Conservation (phyloP, 2,888 invertebrate genomes). For the Flexamia atlantica region DNA sequence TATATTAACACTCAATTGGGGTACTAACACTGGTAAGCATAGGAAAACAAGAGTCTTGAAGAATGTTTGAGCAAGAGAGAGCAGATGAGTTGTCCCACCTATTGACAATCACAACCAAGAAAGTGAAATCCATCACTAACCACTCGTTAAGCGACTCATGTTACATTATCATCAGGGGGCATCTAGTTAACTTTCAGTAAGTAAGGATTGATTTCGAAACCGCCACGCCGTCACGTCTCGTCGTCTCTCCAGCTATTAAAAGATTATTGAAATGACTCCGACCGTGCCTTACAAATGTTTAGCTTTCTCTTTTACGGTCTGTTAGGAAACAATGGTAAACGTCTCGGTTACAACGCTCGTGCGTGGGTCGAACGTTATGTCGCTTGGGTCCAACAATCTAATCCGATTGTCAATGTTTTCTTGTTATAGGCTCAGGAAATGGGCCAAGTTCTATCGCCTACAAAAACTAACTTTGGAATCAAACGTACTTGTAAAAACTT, state of each 20-base stretch:
- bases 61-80: not conserved
- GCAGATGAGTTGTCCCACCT: not conserved
- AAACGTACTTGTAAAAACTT: too few relatives aligned
- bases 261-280: conserved; percentile 26
- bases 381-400: not conserved
- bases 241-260: conserved; percentile 10
- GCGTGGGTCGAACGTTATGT: not conserved
- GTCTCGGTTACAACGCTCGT: not conserved
- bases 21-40: not conserved
- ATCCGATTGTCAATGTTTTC: too few relatives aligned
- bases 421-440: too few relatives aligned
- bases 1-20: too few relatives aligned
- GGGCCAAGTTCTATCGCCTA: too few relatives aligned
- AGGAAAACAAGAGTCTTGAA: not conserved
- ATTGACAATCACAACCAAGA: not conserved
- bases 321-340: conserved; percentile 34
- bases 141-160: not conserved
- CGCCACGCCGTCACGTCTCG: not conserved
- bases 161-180: not conserved
- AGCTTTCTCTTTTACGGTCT: conserved; percentile 32
- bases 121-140: not conserved
- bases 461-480: too few relatives aligned
- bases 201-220: conserved; percentile 19
- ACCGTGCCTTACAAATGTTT: conserved; percentile 15
- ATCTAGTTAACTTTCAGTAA: conserved; percentile 18